Evolutionary conservation across 2,888 invertebrate species (phyloP).

Genomic region (Cryptus viduatorius): DNA sequence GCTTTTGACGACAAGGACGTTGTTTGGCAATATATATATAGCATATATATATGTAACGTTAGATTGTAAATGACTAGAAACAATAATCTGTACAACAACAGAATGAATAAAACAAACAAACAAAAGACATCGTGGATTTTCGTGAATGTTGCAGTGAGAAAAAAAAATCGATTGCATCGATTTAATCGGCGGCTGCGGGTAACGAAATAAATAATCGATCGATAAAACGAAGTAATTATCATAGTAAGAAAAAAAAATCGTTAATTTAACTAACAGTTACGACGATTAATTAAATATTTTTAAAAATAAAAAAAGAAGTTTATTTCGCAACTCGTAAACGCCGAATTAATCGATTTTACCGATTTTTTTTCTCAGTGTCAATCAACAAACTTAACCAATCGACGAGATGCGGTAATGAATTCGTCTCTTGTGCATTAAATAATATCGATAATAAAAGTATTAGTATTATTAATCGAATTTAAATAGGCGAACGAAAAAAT

Average conservation of each 20-base stretch:
- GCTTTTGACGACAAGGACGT: constrained; percentile 49
- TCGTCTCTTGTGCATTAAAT: constrained; percentile 31
- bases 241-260: no score
- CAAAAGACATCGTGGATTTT: background rate
- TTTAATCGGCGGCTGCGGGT: no score
- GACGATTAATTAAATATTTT: no score
- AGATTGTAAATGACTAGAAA: constrained; percentile 67
- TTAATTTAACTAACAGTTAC: no score
- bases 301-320: no score
- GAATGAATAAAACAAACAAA: constrained; percentile 25
- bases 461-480: background rate
- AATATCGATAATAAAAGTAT: constrained; percentile 2
- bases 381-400: constrained; percentile 12
- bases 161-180: no score
- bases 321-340: no score
- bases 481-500: constrained; percentile 35
- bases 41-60: constrained; percentile 48
- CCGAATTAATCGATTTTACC: no score
- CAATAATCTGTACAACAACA: constrained; percentile 63
- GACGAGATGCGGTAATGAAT: constrained; percentile 5
- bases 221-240: no score
- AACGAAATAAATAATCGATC: no score
- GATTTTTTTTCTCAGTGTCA: no score
- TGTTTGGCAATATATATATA: constrained; percentile 52
- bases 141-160: background rate